Evolutionary conservation across 1,140 invertebrate species (phyloP).

Genomic region (Latrodectus geometricus): DNA sequence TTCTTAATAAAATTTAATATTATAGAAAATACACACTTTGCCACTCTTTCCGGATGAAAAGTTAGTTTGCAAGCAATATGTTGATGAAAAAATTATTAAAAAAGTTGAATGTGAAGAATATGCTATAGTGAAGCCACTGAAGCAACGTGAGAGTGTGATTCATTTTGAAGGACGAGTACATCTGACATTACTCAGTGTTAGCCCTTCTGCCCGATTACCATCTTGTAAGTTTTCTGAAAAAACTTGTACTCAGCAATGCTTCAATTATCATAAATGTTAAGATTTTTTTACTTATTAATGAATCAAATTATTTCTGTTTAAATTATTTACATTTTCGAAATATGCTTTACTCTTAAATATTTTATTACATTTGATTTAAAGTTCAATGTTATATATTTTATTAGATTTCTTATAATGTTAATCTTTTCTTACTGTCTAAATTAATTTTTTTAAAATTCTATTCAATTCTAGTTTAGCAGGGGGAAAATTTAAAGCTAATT

Average conservation of each 20-base stretch:
- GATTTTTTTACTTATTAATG: too few relatives aligned
- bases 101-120: conserved; percentile 18
- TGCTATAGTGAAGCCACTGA: conserved; percentile 54
- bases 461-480: too few relatives aligned
- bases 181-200: background rate
- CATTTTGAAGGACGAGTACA: conserved; percentile 66
- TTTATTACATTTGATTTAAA: background rate
- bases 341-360: background rate
- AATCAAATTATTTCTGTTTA: too few relatives aligned
- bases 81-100: conserved; percentile 15
- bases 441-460: too few relatives aligned
- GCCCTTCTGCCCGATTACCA: background rate
- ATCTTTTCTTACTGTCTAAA: too few relatives aligned
- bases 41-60: conserved; percentile 10
- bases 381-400: background rate
- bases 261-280: too few relatives aligned
- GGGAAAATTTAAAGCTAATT: too few relatives aligned
- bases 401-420: too few relatives aligned
- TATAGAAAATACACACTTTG: conserved; percentile 20
- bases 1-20: background rate
- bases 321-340: background rate
- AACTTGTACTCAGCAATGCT: background rate
- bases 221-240: background rate
- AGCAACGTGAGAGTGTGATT: conserved; percentile 66
- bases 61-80: conserved; percentile 27